A percentile compares a stretch with the other conserved stretches of the same genome.
Evolutionary conservation across 2,113 vertebrate genomes (phyloP).

Genomic region (Azemiops feae): DNA sequence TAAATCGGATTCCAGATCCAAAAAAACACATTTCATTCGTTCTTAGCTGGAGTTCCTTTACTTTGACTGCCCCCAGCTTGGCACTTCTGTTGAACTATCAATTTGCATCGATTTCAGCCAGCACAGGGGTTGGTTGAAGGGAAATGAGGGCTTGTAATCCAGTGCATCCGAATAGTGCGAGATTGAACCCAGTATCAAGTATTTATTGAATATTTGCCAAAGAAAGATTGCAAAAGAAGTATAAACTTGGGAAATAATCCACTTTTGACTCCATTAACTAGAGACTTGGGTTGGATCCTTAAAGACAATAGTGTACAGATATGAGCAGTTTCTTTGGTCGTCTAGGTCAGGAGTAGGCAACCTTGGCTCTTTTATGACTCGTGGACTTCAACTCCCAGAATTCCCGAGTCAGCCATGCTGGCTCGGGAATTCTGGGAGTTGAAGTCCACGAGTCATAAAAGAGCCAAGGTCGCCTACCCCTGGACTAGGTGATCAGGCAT

Average conservation of each 20-base stretch:
- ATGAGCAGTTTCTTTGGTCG: neutral
- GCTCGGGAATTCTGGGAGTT: too few species aligned
- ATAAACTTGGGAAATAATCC: neutral
- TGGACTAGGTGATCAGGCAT: neutral
- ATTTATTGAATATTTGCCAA: neutral
- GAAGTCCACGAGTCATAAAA: too few species aligned
- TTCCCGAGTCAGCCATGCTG: too few species aligned
- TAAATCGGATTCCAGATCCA: neutral
- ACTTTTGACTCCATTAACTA: neutral
- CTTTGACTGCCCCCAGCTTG: neutral
- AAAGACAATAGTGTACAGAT: neutral
- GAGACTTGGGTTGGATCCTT: neutral
- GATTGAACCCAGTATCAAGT: neutral
- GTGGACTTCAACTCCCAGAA: too few species aligned
- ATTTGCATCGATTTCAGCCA: neutral
- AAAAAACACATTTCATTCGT: neutral
- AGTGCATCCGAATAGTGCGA: neutral
- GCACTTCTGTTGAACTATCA: neutral
- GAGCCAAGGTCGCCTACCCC: too few species aligned
- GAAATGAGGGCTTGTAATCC: neutral
- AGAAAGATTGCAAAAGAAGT: neutral
- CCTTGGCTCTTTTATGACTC: too few species aligned
- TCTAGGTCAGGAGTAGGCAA: too few species aligned
- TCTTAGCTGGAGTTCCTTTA: neutral
- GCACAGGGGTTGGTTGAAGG: neutral